Conservation (phyloP, 1,140 invertebrate genomes). For the Agrypnia vestita region DNA sequence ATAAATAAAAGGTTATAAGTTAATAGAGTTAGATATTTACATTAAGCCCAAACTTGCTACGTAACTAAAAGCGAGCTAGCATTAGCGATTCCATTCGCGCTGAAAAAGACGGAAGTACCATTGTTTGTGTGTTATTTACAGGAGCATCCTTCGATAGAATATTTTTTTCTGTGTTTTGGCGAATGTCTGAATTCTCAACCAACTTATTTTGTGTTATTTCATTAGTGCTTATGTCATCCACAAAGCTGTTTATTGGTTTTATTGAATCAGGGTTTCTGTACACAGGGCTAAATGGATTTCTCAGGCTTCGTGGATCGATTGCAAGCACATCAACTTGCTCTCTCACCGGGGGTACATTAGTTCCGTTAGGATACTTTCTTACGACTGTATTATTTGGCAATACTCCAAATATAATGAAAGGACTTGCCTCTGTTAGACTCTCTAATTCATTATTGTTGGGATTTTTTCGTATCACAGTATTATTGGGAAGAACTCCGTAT, state of each 20-base stretch:
- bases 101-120: conserved; percentile 66
- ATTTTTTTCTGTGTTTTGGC: conserved; percentile 42
- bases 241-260: conserved; percentile 72
- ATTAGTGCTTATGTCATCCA: conserved; percentile 70
- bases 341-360: conserved; percentile 79
- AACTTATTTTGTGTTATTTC: conserved; percentile 65
- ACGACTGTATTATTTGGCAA: conserved; percentile 82
- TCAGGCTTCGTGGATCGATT: conserved; percentile 73
- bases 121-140: conserved; percentile 73
- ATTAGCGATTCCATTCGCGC: conserved; percentile 63
- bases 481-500: conserved; percentile 82
- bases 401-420: conserved; percentile 81
- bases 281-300: conserved; percentile 73
- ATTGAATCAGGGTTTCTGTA: conserved; percentile 73
- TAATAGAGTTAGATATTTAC: conserved; percentile 9
- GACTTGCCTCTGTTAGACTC: conserved; percentile 78
- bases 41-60: conserved; percentile 18
- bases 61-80: conserved; percentile 53
- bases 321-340: conserved; percentile 73
- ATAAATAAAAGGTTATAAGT: too few species aligned
- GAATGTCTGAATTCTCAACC: conserved; percentile 44
- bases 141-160: conserved; percentile 70
- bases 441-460: conserved; percentile 78
- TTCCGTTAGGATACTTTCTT: conserved; percentile 83
- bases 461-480: conserved; percentile 82